Base-by-base conservation (phyloP, 2,797 vertebrate species). In the Poecilia velifera region DNA sequence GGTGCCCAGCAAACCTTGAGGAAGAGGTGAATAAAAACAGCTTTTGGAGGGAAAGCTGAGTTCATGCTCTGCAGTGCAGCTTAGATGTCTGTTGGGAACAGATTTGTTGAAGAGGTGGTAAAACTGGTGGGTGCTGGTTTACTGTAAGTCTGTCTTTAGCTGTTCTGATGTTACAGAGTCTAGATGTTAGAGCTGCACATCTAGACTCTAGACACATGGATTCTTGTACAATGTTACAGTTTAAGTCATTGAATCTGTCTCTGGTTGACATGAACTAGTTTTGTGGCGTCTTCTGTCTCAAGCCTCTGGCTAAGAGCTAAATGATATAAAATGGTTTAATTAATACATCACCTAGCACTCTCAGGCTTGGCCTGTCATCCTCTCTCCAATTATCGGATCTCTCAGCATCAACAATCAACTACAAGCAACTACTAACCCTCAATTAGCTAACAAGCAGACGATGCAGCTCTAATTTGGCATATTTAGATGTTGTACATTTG, bases 1-100 rank as follows among this genome's bases (percentile, higher is more conserved):
- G n/a, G 82, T 28, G 74, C 28, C 59, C 71, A 28, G 70, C 66
- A 76, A 28, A 66, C 13, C 53, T 80, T 3, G 1, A 39, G 25
- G n/a, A 53, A 51, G n/a, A 80, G 46, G 36, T 36, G 51, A 36
- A 43, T 34, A 0, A 75, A 9, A 76, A 2, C 0, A 6, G 9
- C 66, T 51, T 68, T 53, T 57, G 43, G 59, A 68, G 3, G 20
- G 20, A 25, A 45, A 28, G 10, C n/a, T n/a, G 25, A 71, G 62
- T 12, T 39, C 10, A 20, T 66, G 34, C 34, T 39, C 22, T 70
- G 39, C 22, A 4, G 9, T 1, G 39, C 36, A 70, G 6, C 13
- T 70, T 13, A 45, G 36, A 41, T 34, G 34, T 34, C 34, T 34
- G 34, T 34, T 34, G 34, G 34, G 34, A 34, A 34, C 34, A 34